These are phyloP conservation scores for Molanna angustata DNA, from an alignment of 2,888 invertebrate genomes.

Conservation along the genomic window DNA sequence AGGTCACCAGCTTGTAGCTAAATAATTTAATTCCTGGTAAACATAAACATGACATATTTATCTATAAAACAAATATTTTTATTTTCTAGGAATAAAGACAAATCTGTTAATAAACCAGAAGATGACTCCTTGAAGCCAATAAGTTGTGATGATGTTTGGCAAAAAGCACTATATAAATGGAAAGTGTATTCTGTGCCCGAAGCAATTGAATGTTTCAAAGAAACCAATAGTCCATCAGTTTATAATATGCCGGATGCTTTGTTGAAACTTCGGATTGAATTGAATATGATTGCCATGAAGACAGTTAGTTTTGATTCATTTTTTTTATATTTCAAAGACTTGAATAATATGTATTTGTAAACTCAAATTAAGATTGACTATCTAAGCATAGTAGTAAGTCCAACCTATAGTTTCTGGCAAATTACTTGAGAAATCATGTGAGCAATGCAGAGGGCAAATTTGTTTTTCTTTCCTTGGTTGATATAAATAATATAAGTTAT, in stretches of 20 bases:
- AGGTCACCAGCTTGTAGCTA: no score
- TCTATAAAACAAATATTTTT: background rate
- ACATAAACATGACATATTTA: no score
- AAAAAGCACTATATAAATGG: conserved; percentile 60
- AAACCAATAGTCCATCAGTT: conserved; percentile 80
- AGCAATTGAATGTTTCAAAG: conserved; percentile 73
- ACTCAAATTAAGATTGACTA: no score
- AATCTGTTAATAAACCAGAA: background rate
- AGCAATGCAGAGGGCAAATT: no score
- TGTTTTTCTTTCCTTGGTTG: no score
- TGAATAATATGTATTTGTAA: background rate
- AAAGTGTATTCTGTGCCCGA: conserved; percentile 54
- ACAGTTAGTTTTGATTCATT: conserved; percentile 45
- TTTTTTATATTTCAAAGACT: background rate
- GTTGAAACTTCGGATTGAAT: conserved; percentile 68
- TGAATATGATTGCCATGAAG: conserved; percentile 75
- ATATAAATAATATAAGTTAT: no score
- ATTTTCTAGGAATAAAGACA: conserved; percentile 4
- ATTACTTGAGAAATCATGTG: no score
- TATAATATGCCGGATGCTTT: conserved; percentile 72
- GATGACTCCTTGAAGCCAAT: conserved; percentile 6
- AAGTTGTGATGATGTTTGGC: conserved; percentile 50
- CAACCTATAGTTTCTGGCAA: no score
- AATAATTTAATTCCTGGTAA: no score
- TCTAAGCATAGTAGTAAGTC: no score